Evolutionary conservation across 2,888 invertebrate genomes (phyloP).

Genomic region (Lithophane semibrunnea): DNA sequence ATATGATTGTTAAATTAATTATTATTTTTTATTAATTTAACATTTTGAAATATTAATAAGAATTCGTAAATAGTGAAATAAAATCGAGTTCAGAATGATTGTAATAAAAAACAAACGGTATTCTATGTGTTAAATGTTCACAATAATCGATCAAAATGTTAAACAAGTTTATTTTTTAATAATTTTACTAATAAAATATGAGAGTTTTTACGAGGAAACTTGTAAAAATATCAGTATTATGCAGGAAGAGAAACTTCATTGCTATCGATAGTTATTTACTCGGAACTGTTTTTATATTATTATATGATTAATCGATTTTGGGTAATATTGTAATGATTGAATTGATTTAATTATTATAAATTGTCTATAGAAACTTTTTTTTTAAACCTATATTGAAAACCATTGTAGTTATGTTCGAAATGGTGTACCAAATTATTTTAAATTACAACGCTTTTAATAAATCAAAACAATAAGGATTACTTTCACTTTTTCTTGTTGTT

Average conservation of each 20-base stretch:
- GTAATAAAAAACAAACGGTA: not conserved
- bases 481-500: not conserved
- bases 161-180: not conserved
- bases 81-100: not conserved
- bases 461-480: not conserved
- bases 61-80: not conserved
- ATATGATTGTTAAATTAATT: not conserved
- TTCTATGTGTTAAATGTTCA: not conserved
- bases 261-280: slow-evolving; percentile 14
- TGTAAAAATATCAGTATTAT: not conserved
- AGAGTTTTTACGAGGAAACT: not conserved
- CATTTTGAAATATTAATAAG: not conserved
- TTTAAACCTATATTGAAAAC: not conserved
- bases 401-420: not conserved
- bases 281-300: slow-evolving; percentile 14
- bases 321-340: not conserved
- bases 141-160: slow-evolving; percentile 7
- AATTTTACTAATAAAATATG: not conserved
- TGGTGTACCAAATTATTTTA: not conserved
- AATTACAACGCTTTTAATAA: not conserved
- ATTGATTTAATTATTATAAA: not conserved
- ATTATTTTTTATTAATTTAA: too few relatives aligned
- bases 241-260: slow-evolving; percentile 30
- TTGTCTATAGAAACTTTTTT: not conserved
- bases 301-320: slow-evolving; percentile 10